A percentile compares a stretch with the other conserved stretches of the same genome.
phyloP scores from a whole-genome alignment of 1,140 invertebrate genomes.

The Drosophila prosaltans region DNA sequence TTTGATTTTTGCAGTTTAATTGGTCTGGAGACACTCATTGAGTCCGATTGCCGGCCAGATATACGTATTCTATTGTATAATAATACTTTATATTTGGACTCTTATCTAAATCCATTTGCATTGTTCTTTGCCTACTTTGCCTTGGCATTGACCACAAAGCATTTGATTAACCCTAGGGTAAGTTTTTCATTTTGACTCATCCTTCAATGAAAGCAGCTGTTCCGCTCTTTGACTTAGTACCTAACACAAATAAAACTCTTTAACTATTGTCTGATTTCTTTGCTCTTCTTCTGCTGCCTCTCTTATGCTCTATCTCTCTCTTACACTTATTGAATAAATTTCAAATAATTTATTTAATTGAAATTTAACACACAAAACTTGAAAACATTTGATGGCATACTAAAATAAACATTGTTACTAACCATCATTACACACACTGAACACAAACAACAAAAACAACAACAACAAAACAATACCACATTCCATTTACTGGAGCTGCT shows the following conservation, averaged over 20 bases:
- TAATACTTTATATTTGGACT: slow-evolving; percentile 86
- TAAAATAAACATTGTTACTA: slow-evolving; percentile 44
- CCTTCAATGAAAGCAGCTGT: too few relatives aligned
- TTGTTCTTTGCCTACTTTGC: slow-evolving; percentile 90
- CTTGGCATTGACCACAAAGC: slow-evolving; percentile 88
- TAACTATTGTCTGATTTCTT: slow-evolving; percentile 44
- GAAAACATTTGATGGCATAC: slow-evolving; percentile 34
- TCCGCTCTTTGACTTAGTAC: slow-evolving; percentile 8
- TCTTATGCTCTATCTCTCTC: neutral
- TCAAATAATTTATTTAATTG: slow-evolving; percentile 18
- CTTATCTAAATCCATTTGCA: slow-evolving; percentile 89
- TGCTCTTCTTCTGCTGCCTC: slow-evolving; percentile 55
- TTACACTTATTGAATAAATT: slow-evolving; percentile 29
- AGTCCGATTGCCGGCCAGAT: slow-evolving; percentile 84
- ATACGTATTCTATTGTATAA: slow-evolving; percentile 86
- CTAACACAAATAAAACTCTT: slow-evolving; percentile 18
- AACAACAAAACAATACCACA: slow-evolving; percentile 28
- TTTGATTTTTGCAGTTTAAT: slow-evolving; percentile 86
- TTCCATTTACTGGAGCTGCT: slow-evolving; percentile 18
- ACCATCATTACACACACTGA: slow-evolving; percentile 20
- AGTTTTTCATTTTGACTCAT: slow-evolving; percentile 29
- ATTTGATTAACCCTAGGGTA: slow-evolving; percentile 88
- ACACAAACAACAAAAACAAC: slow-evolving; percentile 21
- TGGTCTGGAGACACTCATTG: slow-evolving; percentile 86
- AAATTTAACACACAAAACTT: slow-evolving; percentile 34